Evolutionary conservation across 2,797 vertebrate species (phyloP).

Genomic region (Trichosurus vulpecula): DNA sequence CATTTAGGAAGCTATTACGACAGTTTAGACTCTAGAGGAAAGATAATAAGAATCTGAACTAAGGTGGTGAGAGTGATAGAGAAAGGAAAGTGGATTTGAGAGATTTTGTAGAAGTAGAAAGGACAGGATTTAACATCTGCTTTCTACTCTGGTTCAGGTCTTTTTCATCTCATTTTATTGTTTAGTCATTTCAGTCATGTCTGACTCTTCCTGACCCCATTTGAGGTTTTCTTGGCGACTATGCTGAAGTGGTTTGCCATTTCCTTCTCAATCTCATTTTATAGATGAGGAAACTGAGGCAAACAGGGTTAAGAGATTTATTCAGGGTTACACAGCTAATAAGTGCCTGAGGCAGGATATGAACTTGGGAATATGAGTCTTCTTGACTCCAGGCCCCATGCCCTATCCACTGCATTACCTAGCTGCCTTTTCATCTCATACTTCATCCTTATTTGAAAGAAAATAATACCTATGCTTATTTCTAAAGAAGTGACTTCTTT

Average conservation of each 20-base stretch:
- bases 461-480: constrained; percentile 1
- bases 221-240: neutral
- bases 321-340: neutral
- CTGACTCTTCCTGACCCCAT: neutral
- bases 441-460: neutral
- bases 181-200: neutral
- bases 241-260: neutral
- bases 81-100: neutral
- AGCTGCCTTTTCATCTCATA: neutral
- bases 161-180: neutral
- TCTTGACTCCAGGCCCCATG: neutral
- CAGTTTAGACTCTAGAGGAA: neutral
- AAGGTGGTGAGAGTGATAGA: neutral
- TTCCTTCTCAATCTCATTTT: neutral
- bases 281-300: neutral
- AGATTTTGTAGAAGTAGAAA: neutral
- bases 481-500: constrained; percentile 31
- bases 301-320: neutral
- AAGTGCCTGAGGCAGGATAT: neutral
- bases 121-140: constrained; percentile 7
- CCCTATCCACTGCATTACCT: neutral
- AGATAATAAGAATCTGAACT: neutral
- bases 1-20: neutral
- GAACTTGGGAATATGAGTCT: neutral
- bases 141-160: neutral